Evolutionary conservation across 2,888 invertebrate genomes (phyloP).

Genomic region (Minunthozetes semirufus): DNA sequence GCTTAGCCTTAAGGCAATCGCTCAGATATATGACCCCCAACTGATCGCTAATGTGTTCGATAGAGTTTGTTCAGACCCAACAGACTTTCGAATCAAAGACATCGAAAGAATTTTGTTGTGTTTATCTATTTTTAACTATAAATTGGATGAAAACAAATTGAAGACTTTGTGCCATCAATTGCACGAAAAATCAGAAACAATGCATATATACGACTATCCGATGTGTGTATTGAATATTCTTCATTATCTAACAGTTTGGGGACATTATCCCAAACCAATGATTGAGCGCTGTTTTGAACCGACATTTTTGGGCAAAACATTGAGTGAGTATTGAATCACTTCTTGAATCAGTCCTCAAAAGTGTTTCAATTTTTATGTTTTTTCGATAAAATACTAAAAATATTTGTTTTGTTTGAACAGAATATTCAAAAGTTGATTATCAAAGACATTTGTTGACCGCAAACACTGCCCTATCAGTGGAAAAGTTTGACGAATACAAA

Average conservation of each 20-base stretch:
- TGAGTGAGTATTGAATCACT: neutral
- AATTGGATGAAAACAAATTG: neutral
- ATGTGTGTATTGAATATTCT: neutral
- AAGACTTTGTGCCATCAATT: neutral
- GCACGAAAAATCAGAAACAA: neutral
- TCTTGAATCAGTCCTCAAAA: no score
- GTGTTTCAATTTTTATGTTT: no score
- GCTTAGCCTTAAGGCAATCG: neutral
- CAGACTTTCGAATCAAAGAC: neutral
- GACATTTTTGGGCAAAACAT: neutral
- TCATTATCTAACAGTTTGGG: neutral
- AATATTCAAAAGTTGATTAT: neutral
- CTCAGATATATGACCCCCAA: neutral
- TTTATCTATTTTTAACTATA: neutral
- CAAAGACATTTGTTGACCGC: neutral
- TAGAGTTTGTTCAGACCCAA: neutral
- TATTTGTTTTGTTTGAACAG: neutral
- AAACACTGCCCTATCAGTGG: neutral
- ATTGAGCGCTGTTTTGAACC: neutral
- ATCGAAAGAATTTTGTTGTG: neutral
- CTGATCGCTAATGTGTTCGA: neutral
- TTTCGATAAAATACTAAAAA: no score
- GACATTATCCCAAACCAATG: neutral
- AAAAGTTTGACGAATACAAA: neutral
- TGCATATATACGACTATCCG: neutral